Evolutionary conservation across 2,797 vertebrate genomes (phyloP).

Genomic region (Tapera naevia): DNA sequence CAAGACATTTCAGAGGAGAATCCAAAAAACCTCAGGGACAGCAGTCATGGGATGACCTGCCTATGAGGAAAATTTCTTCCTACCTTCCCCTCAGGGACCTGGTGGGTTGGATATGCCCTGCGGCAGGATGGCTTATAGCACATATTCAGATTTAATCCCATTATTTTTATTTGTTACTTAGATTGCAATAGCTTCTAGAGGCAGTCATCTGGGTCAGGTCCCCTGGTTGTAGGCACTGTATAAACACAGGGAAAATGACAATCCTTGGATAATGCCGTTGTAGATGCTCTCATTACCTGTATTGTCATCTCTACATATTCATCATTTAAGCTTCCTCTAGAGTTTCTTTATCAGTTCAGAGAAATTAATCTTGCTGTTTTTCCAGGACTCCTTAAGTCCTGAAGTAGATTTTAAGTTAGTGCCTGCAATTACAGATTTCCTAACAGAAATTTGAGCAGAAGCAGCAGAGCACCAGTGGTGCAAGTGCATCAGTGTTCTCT

Average conservation of each 20-base stretch:
- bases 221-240: constrained; percentile 27
- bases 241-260: constrained; percentile 51
- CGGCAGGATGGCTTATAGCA: background rate
- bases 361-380: background rate
- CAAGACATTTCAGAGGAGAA: constrained; percentile 55
- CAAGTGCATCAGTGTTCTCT: background rate
- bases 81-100: constrained; percentile 43
- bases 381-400: background rate
- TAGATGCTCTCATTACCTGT: background rate
- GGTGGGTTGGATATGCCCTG: constrained; percentile 50
- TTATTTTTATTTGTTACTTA: constrained; percentile 67
- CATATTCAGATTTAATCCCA: constrained; percentile 56
- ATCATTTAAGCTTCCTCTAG: background rate
- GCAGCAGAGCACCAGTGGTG: background rate
- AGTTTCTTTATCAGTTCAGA: background rate
- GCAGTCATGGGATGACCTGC: constrained; percentile 24
- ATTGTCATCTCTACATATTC: background rate
- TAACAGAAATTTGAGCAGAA: background rate
- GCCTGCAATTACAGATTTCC: background rate
- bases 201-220: constrained; percentile 52
- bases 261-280: constrained; percentile 18
- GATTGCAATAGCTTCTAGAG: constrained; percentile 12
- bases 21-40: constrained; percentile 37
- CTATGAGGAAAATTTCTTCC: constrained; percentile 16
- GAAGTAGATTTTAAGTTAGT: background rate